Percentiles rank a stretch among this genome's conserved stretches.
phyloP scores from a whole-genome alignment of 2,797 vertebrate species.

The Enteromius viviparus region DNA sequence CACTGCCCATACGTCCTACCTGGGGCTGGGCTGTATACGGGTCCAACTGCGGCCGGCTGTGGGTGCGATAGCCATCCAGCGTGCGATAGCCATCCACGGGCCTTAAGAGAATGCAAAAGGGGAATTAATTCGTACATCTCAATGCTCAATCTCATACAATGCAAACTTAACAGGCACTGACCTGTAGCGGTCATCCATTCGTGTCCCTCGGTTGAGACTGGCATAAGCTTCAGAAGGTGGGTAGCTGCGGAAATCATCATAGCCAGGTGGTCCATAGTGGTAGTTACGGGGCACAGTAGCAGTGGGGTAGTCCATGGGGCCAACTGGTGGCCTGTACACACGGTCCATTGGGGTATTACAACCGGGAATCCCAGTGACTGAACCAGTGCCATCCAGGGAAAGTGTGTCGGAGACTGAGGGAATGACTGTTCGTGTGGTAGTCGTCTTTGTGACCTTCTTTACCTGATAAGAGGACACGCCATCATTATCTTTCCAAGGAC shows the following conservation, averaged over 20 bases:
- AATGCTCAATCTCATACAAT: background rate
- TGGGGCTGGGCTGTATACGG: conserved; percentile 93
- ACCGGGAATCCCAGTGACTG: conserved; percentile 76
- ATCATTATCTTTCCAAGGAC: background rate
- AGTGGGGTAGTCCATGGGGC: conserved; percentile 81
- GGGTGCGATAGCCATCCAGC: conserved; percentile 86
- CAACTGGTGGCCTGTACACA: conserved; percentile 82
- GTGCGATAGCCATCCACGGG: conserved; percentile 80
- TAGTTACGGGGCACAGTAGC: conserved; percentile 92
- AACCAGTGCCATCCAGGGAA: conserved; percentile 84
- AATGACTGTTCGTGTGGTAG: conserved; percentile 88
- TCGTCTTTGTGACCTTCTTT: conserved; percentile 92
- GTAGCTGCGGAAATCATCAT: conserved; percentile 74
- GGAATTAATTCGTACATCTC: background rate
- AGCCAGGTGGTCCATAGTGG: conserved; percentile 84
- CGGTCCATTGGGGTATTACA: conserved; percentile 87
- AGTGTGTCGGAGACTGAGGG: conserved; percentile 87
- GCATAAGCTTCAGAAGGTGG: conserved; percentile 82
- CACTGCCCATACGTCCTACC: conserved; percentile 86
- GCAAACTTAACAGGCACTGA: conserved; percentile 57
- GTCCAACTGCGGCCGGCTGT: conserved; percentile 88
- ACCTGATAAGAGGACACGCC: conserved; percentile 73
- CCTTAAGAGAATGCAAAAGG: conserved; percentile 58
- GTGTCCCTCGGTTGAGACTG: conserved; percentile 87
- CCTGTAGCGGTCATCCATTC: conserved; percentile 90